These are phyloP conservation scores for Horisme vitalbata DNA, from an alignment of 2,888 invertebrate genomes.

Conservation along the genomic window DNA sequence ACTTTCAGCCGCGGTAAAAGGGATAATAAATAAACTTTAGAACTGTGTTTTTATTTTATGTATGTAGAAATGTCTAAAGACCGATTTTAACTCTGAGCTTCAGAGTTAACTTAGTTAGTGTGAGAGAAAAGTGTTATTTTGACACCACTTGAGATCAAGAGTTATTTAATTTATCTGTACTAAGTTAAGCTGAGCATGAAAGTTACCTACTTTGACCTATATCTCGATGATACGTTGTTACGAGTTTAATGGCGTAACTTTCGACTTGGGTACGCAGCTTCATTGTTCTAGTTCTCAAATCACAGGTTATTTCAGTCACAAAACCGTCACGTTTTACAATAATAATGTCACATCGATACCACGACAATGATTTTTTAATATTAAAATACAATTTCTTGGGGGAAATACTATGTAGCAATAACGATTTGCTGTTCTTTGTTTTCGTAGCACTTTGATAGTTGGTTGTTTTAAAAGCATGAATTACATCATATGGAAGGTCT, in stretches of 20 bases:
- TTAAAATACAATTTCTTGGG: conserved; percentile 45
- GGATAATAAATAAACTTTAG: no score
- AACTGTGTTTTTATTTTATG: no score
- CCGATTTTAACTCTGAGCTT: no score
- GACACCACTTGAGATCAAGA: no score
- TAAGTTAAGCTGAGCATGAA: no score
- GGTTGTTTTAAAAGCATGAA: conserved; percentile 18
- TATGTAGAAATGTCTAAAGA: no score
- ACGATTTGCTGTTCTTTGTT: conserved; percentile 5
- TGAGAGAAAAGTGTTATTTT: no score
- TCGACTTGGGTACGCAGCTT: conserved; percentile 4
- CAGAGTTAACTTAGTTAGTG: neutral
- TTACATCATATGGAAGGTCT: conserved; percentile 43
- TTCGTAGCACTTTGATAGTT: conserved; percentile 32
- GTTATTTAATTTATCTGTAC: no score
- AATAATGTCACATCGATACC: conserved; percentile 47
- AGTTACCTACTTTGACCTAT: neutral
- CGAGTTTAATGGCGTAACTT: conserved; percentile 12
- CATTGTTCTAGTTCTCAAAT: conserved; percentile 47
- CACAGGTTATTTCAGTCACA: conserved; percentile 48
- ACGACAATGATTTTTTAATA: conserved; percentile 40
- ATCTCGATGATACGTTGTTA: neutral
- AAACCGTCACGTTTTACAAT: conserved; percentile 39
- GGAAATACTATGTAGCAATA: conserved; percentile 46
- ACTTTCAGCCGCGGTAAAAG: no score